These are phyloP conservation scores for Ceramica pisi DNA, from an alignment of 2,888 invertebrate genomes.

Conservation along the genomic window DNA sequence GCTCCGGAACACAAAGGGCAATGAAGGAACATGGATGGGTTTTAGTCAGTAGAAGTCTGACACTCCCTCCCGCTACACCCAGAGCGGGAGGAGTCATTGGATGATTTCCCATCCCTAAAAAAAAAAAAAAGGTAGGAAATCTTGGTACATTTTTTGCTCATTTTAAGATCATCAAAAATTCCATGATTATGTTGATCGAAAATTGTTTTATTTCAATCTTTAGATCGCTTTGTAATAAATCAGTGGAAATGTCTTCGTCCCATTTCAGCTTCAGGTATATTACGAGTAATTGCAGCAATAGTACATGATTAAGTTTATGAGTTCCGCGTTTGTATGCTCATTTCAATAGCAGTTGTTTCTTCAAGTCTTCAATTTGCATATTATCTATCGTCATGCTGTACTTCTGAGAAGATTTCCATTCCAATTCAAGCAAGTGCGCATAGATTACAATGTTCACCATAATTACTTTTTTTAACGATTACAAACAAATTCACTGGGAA, in stretches of 20 bases:
- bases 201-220: neutral
- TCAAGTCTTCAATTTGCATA: constrained; percentile 39
- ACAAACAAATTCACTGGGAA: constrained; percentile 55
- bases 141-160: neutral
- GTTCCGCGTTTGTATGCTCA: neutral
- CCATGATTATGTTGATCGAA: too few species aligned
- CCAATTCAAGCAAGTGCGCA: neutral
- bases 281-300: neutral
- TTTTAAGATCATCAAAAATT: neutral
- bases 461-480: constrained; percentile 55
- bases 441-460: constrained; percentile 38
- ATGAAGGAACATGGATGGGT: too few species aligned
- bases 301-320: constrained; percentile 4
- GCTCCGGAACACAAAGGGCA: too few species aligned
- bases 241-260: neutral
- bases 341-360: constrained; percentile 4
- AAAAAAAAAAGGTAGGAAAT: too few species aligned
- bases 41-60: too few species aligned
- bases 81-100: too few species aligned
- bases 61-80: too few species aligned
- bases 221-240: neutral
- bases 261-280: too few species aligned
- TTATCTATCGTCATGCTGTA: constrained; percentile 50
- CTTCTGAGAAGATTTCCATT: constrained; percentile 18
- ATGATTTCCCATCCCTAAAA: too few species aligned